Evolutionary conservation across 2,797 vertebrate genomes (phyloP), one percentile per base, ranked within the genome.

Genomic region (Catostomus latipinnis): DNA sequence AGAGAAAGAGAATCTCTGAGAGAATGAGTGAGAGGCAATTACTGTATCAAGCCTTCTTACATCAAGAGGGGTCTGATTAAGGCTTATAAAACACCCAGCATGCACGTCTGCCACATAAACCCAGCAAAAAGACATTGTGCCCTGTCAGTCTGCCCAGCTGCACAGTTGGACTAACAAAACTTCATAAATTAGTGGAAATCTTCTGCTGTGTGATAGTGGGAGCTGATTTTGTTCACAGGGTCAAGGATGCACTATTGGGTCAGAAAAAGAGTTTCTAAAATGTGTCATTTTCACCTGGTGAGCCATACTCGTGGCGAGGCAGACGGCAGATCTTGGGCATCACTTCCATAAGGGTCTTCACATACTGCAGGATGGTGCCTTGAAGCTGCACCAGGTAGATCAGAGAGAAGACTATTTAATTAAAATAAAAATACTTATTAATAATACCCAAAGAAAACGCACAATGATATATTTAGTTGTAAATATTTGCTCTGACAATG

Each of bases 301-400:
- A 99, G 80, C 98, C 98, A 0, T 99, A 99, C 73, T 99, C 98
- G 0, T 99, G 98, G 46, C 98, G 96, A 8, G 98, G 98, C 83
- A 99, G 85, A 82, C 98, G 96, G 85, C 98, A 99, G 78, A 99
- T 99, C 91, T 98, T 99, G 82, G 98, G 98, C 98, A 99, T 99
- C 71, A 99, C 98, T 90, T 99, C 98, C 48, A 99, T 99, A 87
- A 99, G 93, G 2, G 98, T 99, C 89, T 97, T 99, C 86, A 99
- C 97, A 0, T 99, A 99, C 92, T 99, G 98, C 81, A 99, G 93
- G 75, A 99, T 97, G 84, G 98, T 99, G 81, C 98, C 98, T 86
- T 99, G 98, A 78, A 99, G 93, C 98, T 99, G 90, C n/a, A 46
- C 6, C 18, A 14, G 18, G 22, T 18, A 56, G 16, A 71, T 22